Evolutionary conservation across 2,113 vertebrate genomes (phyloP).

Genomic region (Pedetes capensis): DNA sequence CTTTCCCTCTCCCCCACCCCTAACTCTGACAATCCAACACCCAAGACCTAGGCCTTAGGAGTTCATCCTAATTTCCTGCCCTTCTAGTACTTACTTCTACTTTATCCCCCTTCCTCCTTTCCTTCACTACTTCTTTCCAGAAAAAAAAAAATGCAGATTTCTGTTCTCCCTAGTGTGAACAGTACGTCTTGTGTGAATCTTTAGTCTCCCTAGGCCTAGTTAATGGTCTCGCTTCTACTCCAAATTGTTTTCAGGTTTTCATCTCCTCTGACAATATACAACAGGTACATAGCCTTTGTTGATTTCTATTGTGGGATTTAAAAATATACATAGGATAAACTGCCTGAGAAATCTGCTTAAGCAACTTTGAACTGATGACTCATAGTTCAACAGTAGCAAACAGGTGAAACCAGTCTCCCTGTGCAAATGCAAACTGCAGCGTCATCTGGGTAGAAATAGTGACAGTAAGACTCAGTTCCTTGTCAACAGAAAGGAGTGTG

Average conservation of each 20-base stretch:
- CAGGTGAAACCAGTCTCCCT: constrained; percentile 72
- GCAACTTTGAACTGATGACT: constrained; percentile 62
- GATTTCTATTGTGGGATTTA: background rate
- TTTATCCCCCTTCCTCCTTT: background rate
- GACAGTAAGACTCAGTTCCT: background rate
- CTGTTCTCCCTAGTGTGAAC: background rate
- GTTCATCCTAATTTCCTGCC: background rate
- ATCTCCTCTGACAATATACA: background rate
- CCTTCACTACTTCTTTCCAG: background rate
- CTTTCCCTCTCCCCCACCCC: too few relatives aligned
- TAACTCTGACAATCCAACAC: background rate
- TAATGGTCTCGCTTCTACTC: background rate
- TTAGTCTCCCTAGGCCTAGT: background rate
- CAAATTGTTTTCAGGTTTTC: constrained; percentile 11
- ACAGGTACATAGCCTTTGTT: constrained; percentile 2
- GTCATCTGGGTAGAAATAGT: constrained; percentile 31
- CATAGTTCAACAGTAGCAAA: constrained; percentile 58
- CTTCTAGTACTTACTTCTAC: background rate
- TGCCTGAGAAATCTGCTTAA: constrained; percentile 16
- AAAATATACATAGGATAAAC: background rate
- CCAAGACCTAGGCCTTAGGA: background rate
- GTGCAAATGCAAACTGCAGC: background rate
- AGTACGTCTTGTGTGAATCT: background rate
- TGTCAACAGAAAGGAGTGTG: constrained; percentile 21
- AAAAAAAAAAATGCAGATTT: constrained; percentile 9